Conservation (phyloP, 1,140 invertebrate genomes). For the Brachystomella parvula region DNA sequence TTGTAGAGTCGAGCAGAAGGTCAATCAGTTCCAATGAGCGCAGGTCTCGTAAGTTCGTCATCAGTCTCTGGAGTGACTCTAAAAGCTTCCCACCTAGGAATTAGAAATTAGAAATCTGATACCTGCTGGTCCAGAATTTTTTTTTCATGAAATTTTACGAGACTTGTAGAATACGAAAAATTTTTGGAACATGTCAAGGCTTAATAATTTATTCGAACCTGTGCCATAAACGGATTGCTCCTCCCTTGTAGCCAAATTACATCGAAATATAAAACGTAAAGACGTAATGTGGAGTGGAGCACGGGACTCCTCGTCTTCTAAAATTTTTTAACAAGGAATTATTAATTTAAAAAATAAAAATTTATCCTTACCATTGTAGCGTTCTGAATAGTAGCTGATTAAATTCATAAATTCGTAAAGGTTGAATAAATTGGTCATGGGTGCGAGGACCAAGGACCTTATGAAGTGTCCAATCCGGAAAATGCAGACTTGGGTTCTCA, state of each 20-base stretch:
- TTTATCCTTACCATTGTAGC: slow-evolving; percentile 22
- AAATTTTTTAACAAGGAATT: slow-evolving; percentile 5
- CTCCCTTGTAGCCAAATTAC: slow-evolving; percentile 55
- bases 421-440: slow-evolving; percentile 72
- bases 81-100: slow-evolving; percentile 52
- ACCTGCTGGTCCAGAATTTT: too few species aligned
- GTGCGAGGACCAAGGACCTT: slow-evolving; percentile 58
- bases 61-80: slow-evolving; percentile 59
- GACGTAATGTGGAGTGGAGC: slow-evolving; percentile 49
- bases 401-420: slow-evolving; percentile 77
- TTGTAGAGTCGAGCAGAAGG: slow-evolving; percentile 60
- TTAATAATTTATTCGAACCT: slow-evolving; percentile 52
- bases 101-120: too few species aligned
- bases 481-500: slow-evolving; percentile 63
- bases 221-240: slow-evolving; percentile 52
- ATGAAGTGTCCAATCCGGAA: slow-evolving; percentile 60
- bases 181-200: slow-evolving; percentile 44
- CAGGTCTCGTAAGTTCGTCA: slow-evolving; percentile 59
- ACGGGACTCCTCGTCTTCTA: slow-evolving; percentile 27
- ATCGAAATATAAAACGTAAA: slow-evolving; percentile 69
- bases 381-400: slow-evolving; percentile 61
- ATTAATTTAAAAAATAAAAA: neutral
- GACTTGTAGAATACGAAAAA: slow-evolving; percentile 37
- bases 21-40: slow-evolving; percentile 62
- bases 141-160: slow-evolving; percentile 5